phyloP scores from a whole-genome alignment of 2,888 invertebrate species.

The Drosophila barbarae region DNA sequence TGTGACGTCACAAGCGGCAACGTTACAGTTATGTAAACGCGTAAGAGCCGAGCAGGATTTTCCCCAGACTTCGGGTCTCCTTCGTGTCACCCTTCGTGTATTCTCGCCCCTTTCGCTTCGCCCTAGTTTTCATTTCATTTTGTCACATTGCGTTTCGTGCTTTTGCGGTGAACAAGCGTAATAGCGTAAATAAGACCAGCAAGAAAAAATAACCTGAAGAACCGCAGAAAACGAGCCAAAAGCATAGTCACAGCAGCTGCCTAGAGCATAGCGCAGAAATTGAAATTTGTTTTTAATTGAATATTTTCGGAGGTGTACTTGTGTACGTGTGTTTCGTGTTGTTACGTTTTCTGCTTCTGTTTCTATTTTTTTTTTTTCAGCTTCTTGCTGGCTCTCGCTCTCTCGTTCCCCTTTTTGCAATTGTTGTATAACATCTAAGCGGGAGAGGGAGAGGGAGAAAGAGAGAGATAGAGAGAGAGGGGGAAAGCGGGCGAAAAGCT shows the following conservation, averaged over 20 bases:
- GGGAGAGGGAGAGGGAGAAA: background rate
- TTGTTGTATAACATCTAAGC: conserved; percentile 60
- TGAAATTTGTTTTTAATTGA: conserved; percentile 62
- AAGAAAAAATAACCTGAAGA: conserved; percentile 14
- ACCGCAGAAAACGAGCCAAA: conserved; percentile 8
- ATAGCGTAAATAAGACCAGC: conserved; percentile 24
- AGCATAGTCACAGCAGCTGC: conserved; percentile 19
- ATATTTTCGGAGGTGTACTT: conserved; percentile 48
- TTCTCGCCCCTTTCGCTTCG: conserved; percentile 18
- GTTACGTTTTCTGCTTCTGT: conserved; percentile 9
- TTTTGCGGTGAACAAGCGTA: conserved; percentile 58
- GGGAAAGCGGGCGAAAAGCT: conserved; percentile 28
- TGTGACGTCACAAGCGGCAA: conserved; percentile 56
- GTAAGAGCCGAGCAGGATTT: conserved; percentile 48
- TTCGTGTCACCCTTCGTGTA: conserved; percentile 8
- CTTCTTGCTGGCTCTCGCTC: conserved; percentile 9
- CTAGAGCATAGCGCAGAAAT: conserved; percentile 47
- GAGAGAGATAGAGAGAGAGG: conserved; percentile 21
- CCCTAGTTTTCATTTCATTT: conserved; percentile 12
- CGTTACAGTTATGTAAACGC: conserved; percentile 51
- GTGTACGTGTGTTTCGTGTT: conserved; percentile 30
- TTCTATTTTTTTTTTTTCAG: conserved; percentile 10
- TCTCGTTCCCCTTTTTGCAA: conserved; percentile 39
- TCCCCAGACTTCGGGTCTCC: conserved; percentile 13
- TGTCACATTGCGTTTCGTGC: conserved; percentile 65